Evolutionary conservation across 1,140 invertebrate species (phyloP).

Genomic region (Chironomus striatipennis): DNA sequence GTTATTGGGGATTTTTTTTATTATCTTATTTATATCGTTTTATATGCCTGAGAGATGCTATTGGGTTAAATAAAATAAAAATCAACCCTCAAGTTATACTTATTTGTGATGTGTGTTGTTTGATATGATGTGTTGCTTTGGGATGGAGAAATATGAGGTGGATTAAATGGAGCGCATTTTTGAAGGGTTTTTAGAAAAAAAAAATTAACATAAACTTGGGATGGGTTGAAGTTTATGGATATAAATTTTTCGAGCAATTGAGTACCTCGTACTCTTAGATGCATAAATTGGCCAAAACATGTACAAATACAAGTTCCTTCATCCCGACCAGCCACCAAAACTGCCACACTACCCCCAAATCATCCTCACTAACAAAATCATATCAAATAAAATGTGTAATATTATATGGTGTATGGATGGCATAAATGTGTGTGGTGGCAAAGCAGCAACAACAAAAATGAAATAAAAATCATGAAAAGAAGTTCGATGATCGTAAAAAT

Average conservation of each 20-base stretch:
- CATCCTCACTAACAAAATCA: too few relatives aligned
- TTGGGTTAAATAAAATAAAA: slow-evolving; percentile 17
- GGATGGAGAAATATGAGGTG: neutral
- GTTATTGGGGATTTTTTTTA: slow-evolving; percentile 23
- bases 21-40: slow-evolving; percentile 22
- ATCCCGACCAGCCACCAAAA: too few relatives aligned
- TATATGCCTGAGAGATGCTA: slow-evolving; percentile 17
- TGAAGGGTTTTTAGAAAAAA: too few relatives aligned
- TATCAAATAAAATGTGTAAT: neutral
- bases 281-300: neutral
- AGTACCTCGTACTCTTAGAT: too few relatives aligned
- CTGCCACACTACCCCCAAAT: too few relatives aligned
- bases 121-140: neutral
- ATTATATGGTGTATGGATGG: neutral
- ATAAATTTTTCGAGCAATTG: too few relatives aligned
- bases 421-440: slow-evolving; percentile 3
- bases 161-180: neutral
- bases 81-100: neutral
- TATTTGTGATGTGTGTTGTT: slow-evolving; percentile 13
- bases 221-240: too few relatives aligned
- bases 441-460: neutral
- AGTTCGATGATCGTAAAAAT: neutral
- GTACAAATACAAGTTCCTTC: too few relatives aligned
- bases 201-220: too few relatives aligned
- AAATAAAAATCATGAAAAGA: neutral